Evolutionary conservation across 2,888 invertebrate genomes (phyloP), one percentile per base, ranked within the genome.

Genomic region (Odontocerum albicorne): DNA sequence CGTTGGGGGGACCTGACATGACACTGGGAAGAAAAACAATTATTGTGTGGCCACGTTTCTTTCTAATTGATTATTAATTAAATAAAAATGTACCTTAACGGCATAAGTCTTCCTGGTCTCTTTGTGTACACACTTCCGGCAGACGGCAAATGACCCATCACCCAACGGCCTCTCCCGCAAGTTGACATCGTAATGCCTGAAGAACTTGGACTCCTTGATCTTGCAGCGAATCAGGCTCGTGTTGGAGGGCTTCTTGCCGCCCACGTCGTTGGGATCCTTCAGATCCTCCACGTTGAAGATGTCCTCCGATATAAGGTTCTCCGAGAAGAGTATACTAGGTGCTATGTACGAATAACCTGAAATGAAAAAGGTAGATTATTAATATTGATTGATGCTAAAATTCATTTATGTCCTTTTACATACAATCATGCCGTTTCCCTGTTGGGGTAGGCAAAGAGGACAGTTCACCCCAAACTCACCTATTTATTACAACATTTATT

Each of bases 291-390:
- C 76, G 72, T 81, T 72, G 70, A 87, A 82, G 54, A 87, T 80
- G 64, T 89, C 87, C 54, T 87, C 86, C 15, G 88, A 87, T 63
- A 90, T 84, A 2, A 83, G 81, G 68, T 90, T 91, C 67, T 88
- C 87, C 15, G 85, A 85, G 74, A 93, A 92, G 62, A 93, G 75
- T 61, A 95, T 86, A 59, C 93, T 92, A 0, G 97, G 97, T 0
- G 96, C 92, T 49, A 97, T 90, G 72, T 93, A 98, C 0, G 96
- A 96, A 69, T 97, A 98, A 21, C 95, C 92, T 88, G 86, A 55
- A 63, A n/a, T n/a, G n/a, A n/a, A n/a, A n/a, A n/a, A n/a, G n/a
- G n/a, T n/a, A n/a, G n/a, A n/a, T n/a, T n/a, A n/a, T n/a, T n/a
- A n/a, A n/a, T n/a, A n/a, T n/a, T n/a, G n/a, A n/a, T n/a, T n/a